These are phyloP conservation scores for Lindbergichthys nudifrons DNA, from an alignment of 2,797 vertebrate species.

Conservation along the genomic window DNA sequence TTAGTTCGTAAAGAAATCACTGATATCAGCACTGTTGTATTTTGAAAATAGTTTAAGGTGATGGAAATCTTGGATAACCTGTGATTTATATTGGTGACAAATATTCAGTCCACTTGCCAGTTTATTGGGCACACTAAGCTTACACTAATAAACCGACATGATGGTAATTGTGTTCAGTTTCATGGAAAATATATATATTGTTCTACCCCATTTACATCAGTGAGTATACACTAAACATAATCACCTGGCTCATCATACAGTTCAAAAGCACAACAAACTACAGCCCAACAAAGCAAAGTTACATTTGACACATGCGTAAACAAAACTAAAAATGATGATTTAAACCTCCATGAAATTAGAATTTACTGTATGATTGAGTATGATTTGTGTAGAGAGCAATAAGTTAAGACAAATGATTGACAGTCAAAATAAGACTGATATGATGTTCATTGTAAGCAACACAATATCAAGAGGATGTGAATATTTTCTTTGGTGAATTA, in stretches of 20 bases:
- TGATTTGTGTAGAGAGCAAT: background rate
- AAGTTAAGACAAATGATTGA: conserved; percentile 14
- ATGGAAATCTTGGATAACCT: background rate
- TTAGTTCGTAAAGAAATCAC: background rate
- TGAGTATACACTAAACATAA: background rate
- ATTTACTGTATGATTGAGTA: background rate
- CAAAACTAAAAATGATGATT: background rate
- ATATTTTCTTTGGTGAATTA: background rate
- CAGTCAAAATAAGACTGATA: background rate
- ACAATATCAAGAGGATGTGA: background rate
- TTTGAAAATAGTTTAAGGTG: conserved; percentile 5
- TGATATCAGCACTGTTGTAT: background rate
- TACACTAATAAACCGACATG: background rate
- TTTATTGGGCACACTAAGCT: background rate
- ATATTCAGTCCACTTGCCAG: background rate
- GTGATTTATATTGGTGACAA: background rate
- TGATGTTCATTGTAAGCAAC: background rate
- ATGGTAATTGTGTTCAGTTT: background rate
- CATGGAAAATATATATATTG: background rate
- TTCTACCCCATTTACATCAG: background rate
- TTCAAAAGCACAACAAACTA: background rate
- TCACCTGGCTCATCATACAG: background rate
- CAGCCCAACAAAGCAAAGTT: background rate
- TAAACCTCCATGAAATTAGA: background rate
- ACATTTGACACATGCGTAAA: background rate